Percentiles rank a stretch among this genome's conserved stretches.
These are phyloP conservation scores for Drosophila funebris DNA, from an alignment of 1,140 invertebrate genomes.

Conservation along the genomic window DNA sequence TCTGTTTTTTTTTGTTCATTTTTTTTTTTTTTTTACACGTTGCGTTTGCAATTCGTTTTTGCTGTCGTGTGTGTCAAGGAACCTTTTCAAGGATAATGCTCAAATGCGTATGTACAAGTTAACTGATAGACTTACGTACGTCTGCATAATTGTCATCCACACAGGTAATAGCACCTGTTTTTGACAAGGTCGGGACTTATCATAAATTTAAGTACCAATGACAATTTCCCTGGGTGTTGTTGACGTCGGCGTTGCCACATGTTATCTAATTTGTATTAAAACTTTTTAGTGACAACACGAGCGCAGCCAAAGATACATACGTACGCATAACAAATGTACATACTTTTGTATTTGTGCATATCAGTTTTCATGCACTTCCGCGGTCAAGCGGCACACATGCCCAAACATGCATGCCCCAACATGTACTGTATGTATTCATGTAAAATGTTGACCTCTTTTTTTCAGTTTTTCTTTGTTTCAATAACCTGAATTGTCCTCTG, in stretches of 20 bases:
- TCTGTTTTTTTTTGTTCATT: slow-evolving; percentile 14
- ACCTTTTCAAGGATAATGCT: slow-evolving; percentile 75
- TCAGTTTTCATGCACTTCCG: slow-evolving; percentile 61
- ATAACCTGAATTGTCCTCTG: slow-evolving; percentile 30
- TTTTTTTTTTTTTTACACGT: background rate
- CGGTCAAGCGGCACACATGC: slow-evolving; percentile 1
- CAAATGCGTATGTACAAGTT: background rate
- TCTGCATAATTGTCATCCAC: background rate
- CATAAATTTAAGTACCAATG: slow-evolving; percentile 18
- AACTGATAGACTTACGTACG: background rate
- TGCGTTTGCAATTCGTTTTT: slow-evolving; percentile 30
- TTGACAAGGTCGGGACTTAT: slow-evolving; percentile 22
- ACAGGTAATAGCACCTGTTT: slow-evolving; percentile 17
- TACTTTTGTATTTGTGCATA: slow-evolving; percentile 29
- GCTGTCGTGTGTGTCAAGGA: slow-evolving; percentile 63
- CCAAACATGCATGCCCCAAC: background rate
- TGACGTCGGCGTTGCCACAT: too few relatives aligned
- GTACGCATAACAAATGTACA: background rate
- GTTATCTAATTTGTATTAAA: slow-evolving; percentile 55
- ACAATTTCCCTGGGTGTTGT: background rate
- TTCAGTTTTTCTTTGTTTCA: slow-evolving; percentile 12
- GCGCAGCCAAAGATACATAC: background rate
- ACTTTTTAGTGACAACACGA: slow-evolving; percentile 1
- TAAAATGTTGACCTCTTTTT: slow-evolving; percentile 33
- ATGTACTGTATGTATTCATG: background rate